Conservation (phyloP, 1,140 invertebrate species). For the Drosophila rhopaloa region DNA sequence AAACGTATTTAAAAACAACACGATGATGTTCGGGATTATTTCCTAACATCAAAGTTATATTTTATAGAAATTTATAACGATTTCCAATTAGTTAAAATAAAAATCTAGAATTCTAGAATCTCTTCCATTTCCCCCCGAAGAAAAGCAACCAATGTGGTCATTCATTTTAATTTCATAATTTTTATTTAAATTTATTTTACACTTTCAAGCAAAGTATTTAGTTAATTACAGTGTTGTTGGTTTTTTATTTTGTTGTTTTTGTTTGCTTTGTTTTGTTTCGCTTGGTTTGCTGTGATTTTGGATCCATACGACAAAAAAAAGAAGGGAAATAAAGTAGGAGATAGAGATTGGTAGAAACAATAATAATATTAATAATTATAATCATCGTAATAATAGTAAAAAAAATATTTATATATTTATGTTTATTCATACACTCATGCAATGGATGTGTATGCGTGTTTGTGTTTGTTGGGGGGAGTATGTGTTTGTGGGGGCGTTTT, state of each 20-base stretch:
- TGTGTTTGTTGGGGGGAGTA: not conserved
- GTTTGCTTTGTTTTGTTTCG: slow-evolving; percentile 57
- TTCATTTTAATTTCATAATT: slow-evolving; percentile 68
- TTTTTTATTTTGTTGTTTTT: slow-evolving; percentile 45
- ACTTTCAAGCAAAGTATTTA: slow-evolving; percentile 76
- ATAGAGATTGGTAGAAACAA: slow-evolving; percentile 56
- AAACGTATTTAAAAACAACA: no score
- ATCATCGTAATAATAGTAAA: slow-evolving; percentile 67
- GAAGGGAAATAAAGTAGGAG: slow-evolving; percentile 22
- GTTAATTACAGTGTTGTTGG: slow-evolving; percentile 77
- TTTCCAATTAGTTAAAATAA: no score
- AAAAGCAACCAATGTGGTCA: not conserved
- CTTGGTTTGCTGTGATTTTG: slow-evolving; percentile 40
- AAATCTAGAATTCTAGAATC: no score
- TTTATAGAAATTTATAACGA: no score
- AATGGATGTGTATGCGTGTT: slow-evolving; percentile 18
- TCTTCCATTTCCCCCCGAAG: not conserved
- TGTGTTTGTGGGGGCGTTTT: not conserved
- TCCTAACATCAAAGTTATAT: no score
- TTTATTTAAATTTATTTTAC: slow-evolving; percentile 82
- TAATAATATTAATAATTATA: slow-evolving; percentile 62
- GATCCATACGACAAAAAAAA: slow-evolving; percentile 48
- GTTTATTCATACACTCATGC: slow-evolving; percentile 31
- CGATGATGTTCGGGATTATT: no score
- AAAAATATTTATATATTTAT: slow-evolving; percentile 57